phyloP scores from a whole-genome alignment of 2,797 vertebrate species.

The Chelidonichthys spinosus region DNA sequence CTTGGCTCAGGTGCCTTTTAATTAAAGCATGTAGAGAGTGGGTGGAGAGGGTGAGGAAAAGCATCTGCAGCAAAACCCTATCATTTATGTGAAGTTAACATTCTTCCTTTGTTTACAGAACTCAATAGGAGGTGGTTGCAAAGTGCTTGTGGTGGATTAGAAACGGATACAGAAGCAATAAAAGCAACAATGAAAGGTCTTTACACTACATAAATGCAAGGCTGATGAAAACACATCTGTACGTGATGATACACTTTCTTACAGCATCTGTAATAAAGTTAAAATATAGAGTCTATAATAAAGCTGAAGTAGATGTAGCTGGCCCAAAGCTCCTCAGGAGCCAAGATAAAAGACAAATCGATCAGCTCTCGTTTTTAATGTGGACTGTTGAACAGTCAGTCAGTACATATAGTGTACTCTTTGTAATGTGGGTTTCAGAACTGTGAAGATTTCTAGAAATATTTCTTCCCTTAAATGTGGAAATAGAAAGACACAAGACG shows the following conservation, averaged over 20 bases:
- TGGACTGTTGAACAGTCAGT: slow-evolving; percentile 4
- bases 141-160: slow-evolving; percentile 29
- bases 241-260: slow-evolving; percentile 16
- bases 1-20: background rate
- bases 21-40: background rate
- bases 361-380: slow-evolving; percentile 39
- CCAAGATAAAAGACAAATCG: slow-evolving; percentile 34
- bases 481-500: background rate
- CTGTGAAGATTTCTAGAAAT: slow-evolving; percentile 3
- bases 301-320: slow-evolving; percentile 17
- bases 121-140: background rate
- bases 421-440: slow-evolving; percentile 1
- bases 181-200: slow-evolving; percentile 34
- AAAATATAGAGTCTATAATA: slow-evolving; percentile 37
- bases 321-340: slow-evolving; percentile 15
- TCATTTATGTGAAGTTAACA: background rate
- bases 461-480: background rate
- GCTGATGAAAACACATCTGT: slow-evolving; percentile 9
- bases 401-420: background rate
- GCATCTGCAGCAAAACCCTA: background rate
- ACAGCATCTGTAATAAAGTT: slow-evolving; percentile 28
- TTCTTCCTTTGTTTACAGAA: slow-evolving; percentile 4
- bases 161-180: slow-evolving; percentile 35
- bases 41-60: slow-evolving; percentile 2
- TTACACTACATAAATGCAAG: slow-evolving; percentile 15